These are phyloP conservation scores for Aleadryas rufinucha DNA, from an alignment of 2,113 vertebrate species.

Conservation along the genomic window DNA sequence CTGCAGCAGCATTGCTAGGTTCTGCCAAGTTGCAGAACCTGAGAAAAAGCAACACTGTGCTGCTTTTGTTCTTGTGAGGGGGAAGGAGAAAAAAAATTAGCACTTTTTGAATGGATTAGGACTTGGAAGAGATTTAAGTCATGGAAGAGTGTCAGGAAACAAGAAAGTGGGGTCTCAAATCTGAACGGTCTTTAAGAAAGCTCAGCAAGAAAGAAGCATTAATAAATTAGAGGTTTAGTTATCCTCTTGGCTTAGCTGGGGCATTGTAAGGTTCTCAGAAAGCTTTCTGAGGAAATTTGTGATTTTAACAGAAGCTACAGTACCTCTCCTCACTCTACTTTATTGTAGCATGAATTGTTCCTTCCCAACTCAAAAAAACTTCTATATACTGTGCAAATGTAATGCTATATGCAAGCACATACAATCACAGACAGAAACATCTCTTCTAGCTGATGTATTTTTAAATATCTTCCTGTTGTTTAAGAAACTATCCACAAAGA, in stretches of 20 bases:
- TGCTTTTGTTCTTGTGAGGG: background rate
- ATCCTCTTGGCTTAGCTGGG: background rate
- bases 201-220: background rate
- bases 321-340: background rate
- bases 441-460: background rate
- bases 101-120: background rate
- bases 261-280: background rate
- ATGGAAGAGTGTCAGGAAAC: background rate
- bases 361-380: accelerated
- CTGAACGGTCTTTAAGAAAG: background rate
- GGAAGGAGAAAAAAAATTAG: background rate
- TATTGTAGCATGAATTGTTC: background rate
- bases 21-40: constrained; percentile 10
- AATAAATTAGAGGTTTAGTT: background rate
- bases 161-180: background rate
- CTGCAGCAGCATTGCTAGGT: background rate
- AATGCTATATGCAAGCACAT: background rate
- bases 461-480: background rate
- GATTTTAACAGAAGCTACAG: background rate
- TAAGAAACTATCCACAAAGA: background rate
- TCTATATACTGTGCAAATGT: background rate
- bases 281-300: background rate
- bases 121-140: background rate
- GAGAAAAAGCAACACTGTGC: background rate
- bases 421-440: background rate